Conservation (phyloP, 2,797 vertebrate genomes). For the Tamandua tetradactyla region DNA sequence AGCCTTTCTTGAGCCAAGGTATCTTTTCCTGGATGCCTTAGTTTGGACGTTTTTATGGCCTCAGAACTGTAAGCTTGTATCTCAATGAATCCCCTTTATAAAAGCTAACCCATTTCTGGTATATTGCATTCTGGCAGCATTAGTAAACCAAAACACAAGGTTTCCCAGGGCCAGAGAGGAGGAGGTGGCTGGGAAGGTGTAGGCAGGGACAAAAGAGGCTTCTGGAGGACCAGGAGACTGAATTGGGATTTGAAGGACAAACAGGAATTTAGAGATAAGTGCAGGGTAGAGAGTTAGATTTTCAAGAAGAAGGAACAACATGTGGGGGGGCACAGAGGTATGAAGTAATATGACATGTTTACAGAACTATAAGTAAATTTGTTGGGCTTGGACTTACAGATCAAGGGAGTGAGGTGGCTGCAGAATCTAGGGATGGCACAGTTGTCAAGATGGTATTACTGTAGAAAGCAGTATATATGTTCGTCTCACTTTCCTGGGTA, state of each 20-base stretch:
- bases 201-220: neutral
- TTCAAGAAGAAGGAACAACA: neutral
- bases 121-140: no score
- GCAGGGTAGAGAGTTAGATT: neutral
- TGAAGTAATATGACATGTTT: neutral
- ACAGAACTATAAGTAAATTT: neutral
- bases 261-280: neutral
- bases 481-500: neutral
- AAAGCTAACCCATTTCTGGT: no score
- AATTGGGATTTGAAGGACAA: neutral
- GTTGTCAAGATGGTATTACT: neutral
- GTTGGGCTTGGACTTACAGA: neutral
- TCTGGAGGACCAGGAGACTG: neutral
- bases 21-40: no score
- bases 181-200: neutral
- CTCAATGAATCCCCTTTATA: no score
- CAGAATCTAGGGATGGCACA: neutral
- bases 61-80: no score
- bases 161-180: neutral
- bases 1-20: no score
- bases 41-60: no score
- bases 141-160: no score
- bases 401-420: neutral
- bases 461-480: neutral
- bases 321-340: neutral